Evolutionary conservation across 2,113 vertebrate species (phyloP).

Genomic region (Xyrauchen texanus): DNA sequence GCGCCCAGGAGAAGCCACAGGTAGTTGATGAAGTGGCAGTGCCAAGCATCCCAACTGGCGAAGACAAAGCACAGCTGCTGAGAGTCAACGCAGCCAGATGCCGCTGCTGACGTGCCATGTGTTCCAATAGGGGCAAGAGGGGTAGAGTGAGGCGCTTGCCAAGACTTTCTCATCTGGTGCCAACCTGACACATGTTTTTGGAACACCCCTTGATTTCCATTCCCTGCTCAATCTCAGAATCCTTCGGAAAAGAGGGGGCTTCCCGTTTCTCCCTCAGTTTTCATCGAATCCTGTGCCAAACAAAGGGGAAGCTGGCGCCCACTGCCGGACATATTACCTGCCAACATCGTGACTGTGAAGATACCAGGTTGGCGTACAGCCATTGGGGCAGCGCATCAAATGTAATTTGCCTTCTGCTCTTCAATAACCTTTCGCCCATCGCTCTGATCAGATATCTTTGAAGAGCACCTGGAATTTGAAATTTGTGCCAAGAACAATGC

Average conservation of each 20-base stretch:
- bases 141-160: slow-evolving; percentile 72
- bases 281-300: slow-evolving; percentile 58
- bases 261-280: slow-evolving; percentile 37
- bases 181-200: slow-evolving; percentile 82
- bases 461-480: slow-evolving; percentile 12
- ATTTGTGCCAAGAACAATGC: slow-evolving; percentile 1
- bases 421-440: slow-evolving; percentile 23
- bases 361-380: not conserved
- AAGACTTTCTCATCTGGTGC: slow-evolving; percentile 80
- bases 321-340: slow-evolving; percentile 68
- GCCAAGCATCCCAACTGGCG: slow-evolving; percentile 83
- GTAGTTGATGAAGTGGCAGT: slow-evolving; percentile 86
- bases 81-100: slow-evolving; percentile 82
- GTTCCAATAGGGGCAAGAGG: slow-evolving; percentile 79
- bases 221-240: slow-evolving; percentile 59
- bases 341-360: slow-evolving; percentile 33
- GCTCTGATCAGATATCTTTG: slow-evolving; percentile 9
- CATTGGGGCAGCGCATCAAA: slow-evolving; percentile 33
- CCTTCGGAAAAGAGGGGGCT: slow-evolving; percentile 59
- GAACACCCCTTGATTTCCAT: slow-evolving; percentile 74
- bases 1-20: slow-evolving; percentile 80
- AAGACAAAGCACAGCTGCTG: slow-evolving; percentile 83
- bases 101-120: slow-evolving; percentile 81
- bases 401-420: slow-evolving; percentile 47
- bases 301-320: slow-evolving; percentile 70